Conservation (phyloP, 2,113 vertebrate genomes). For the Mohoua ochrocephala region DNA sequence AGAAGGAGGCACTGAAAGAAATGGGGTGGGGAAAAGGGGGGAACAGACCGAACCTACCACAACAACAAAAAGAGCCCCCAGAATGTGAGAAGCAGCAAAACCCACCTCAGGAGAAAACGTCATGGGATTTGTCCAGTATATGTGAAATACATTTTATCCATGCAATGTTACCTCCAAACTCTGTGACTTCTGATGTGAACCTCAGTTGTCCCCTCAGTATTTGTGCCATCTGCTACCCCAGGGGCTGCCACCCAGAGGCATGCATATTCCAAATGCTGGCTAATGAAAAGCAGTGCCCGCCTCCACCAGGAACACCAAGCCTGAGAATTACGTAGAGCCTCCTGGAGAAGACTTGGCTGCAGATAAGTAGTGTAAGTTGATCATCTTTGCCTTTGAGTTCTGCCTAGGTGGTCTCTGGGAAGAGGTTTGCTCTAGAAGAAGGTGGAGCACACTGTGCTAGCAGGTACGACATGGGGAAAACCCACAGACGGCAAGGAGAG, state of each 20-base stretch:
- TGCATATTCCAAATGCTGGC: neutral
- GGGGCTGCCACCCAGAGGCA: neutral
- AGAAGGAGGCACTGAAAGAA: neutral
- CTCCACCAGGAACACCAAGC: neutral
- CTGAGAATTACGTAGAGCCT: neutral
- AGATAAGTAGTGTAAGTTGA: neutral
- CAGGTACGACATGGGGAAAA: neutral
- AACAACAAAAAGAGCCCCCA: neutral
- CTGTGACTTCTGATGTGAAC: neutral
- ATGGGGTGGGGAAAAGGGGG: rapidly evolving
- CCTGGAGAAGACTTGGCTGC: neutral
- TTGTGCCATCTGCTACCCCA: neutral
- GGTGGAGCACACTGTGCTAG: neutral
- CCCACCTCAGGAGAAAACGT: neutral
- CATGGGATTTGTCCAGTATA: neutral
- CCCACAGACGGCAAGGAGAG: neutral
- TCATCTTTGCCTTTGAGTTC: neutral
- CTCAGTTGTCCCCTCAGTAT: neutral
- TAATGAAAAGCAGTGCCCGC: neutral
- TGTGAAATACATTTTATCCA: neutral
- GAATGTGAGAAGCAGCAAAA: neutral
- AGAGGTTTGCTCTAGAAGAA: neutral
- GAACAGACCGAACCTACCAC: neutral
- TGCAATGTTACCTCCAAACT: neutral
- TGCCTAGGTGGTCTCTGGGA: neutral